phyloP scores from a whole-genome alignment of 2,797 vertebrate species.

The Sebastes steindachneri region DNA sequence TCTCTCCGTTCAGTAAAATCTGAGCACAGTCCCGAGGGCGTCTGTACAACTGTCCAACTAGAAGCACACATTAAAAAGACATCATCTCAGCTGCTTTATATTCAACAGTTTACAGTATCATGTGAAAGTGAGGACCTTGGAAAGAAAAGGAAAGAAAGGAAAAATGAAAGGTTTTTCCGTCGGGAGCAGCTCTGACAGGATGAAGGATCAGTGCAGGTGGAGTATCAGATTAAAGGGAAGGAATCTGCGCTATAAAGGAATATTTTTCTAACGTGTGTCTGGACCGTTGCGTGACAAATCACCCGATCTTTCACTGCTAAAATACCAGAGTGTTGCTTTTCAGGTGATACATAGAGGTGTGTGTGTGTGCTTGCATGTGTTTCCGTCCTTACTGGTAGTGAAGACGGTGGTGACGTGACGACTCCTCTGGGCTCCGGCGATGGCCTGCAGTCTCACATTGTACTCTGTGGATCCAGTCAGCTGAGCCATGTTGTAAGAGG shows the following conservation, averaged over 20 bases:
- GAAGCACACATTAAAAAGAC: constrained; percentile 36
- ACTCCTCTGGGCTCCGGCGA: constrained; percentile 84
- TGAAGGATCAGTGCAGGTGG: constrained; percentile 41
- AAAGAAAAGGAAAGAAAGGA: constrained; percentile 1
- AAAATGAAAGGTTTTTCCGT: constrained; percentile 10
- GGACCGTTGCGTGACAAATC: neutral
- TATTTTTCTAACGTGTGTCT: neutral
- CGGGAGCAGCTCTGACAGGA: neutral
- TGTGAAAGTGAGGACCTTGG: neutral
- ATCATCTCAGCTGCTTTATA: constrained; percentile 14
- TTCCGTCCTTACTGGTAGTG: constrained; percentile 86
- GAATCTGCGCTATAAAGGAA: constrained; percentile 7
- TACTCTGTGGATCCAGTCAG: constrained; percentile 89
- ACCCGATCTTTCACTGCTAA: neutral
- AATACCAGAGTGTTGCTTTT: neutral
- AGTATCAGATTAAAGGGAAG: constrained; percentile 27
- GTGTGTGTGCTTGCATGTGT: neutral
- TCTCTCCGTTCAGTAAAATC: constrained; percentile 91
- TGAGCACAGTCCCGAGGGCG: constrained; percentile 92
- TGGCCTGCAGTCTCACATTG: constrained; percentile 85
- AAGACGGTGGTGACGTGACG: constrained; percentile 80
- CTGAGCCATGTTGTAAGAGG: constrained; percentile 87
- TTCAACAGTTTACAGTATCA: neutral
- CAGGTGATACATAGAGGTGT: neutral
- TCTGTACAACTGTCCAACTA: constrained; percentile 87